Base-by-base conservation (phyloP, 2,113 vertebrate species). In the Castor canadensis region DNA sequence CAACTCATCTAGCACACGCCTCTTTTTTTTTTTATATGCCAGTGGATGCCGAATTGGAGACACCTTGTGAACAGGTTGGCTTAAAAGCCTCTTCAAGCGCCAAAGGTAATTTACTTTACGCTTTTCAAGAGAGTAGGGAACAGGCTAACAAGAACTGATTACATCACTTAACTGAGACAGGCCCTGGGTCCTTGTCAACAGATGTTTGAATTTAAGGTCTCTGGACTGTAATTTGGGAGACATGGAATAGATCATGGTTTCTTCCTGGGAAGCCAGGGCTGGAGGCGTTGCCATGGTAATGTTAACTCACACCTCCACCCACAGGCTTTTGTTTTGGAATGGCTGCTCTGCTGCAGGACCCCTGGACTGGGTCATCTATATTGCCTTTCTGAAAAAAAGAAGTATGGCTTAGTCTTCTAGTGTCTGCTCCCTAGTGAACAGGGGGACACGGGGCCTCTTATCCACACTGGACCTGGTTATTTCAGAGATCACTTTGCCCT, bases 71-170 rank as follows among this genome's bases (percentile, higher is more conserved):
- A 95, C 92, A 94, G 56, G 1, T 73, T 92, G 87, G 64, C 80
- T 93, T 89, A 93, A 97, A 94, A 95, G 80, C 66, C 75, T 94
- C 71, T 95, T 79, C 67, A n/a, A 38, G n/a, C 85, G 96, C 85
- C 91, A 94, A 94, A 93, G 43, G 73, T 94, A 95, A 97, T 97
- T 97, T 97, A 88, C 93, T 91, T 95, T 92, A 79, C 92, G 76
- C 87, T 90, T 93, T 95, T 92, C 85, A 73, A 85, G 76, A 95
- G 94, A 88, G 56, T 30, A 52, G 67, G 20, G 82, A 93, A 80
- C 92, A 81, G 58, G 91, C 93, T 96, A 95, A 94, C 83, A 92
- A 92, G 56, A 73, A 86, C 91, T 54, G 95, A 95, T 94, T 94
- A 28, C 24, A 89, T 97, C 88, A 86, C 58, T 96, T 95, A 77